phyloP scores from a whole-genome alignment of 2,113 vertebrate species.

The Pagrus major region DNA sequence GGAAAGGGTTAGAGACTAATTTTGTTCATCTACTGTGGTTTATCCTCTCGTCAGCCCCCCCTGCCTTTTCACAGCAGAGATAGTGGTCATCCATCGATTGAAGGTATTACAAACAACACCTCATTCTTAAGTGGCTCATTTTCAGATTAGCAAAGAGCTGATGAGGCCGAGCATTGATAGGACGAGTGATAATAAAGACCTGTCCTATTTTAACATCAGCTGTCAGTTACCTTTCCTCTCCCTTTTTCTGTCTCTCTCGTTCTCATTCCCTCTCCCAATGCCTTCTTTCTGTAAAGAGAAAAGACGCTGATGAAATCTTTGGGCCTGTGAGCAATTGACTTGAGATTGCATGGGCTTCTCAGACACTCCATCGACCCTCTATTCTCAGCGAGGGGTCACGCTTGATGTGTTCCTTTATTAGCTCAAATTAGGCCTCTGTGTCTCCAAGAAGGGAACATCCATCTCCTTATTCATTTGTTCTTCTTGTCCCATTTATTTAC shows the following conservation, averaged over 20 bases:
- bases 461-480: slow-evolving; percentile 78
- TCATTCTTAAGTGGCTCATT: slow-evolving; percentile 55
- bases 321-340: slow-evolving; percentile 72
- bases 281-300: slow-evolving; percentile 38
- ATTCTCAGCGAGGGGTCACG: slow-evolving; percentile 69
- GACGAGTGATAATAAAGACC: slow-evolving; percentile 25
- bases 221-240: slow-evolving; percentile 32
- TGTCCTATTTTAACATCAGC: slow-evolving; percentile 28
- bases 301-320: slow-evolving; percentile 64
- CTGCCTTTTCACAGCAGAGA: neutral
- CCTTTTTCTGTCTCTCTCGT: neutral
- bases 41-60: slow-evolving; percentile 18
- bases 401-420: slow-evolving; percentile 79
- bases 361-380: slow-evolving; percentile 67
- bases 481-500: slow-evolving; percentile 77
- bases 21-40: slow-evolving; percentile 39
- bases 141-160: slow-evolving; percentile 44
- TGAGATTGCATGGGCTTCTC: slow-evolving; percentile 65
- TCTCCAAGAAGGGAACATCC: slow-evolving; percentile 73
- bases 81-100: slow-evolving; percentile 39
- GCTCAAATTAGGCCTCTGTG: slow-evolving; percentile 78
- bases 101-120: slow-evolving; percentile 50
- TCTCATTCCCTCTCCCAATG: slow-evolving; percentile 21
- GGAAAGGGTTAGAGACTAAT: slow-evolving; percentile 57
- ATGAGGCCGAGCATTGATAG: slow-evolving; percentile 25